Conservation (phyloP, 2,797 vertebrate species). For the Uromys caudimaculatus region DNA sequence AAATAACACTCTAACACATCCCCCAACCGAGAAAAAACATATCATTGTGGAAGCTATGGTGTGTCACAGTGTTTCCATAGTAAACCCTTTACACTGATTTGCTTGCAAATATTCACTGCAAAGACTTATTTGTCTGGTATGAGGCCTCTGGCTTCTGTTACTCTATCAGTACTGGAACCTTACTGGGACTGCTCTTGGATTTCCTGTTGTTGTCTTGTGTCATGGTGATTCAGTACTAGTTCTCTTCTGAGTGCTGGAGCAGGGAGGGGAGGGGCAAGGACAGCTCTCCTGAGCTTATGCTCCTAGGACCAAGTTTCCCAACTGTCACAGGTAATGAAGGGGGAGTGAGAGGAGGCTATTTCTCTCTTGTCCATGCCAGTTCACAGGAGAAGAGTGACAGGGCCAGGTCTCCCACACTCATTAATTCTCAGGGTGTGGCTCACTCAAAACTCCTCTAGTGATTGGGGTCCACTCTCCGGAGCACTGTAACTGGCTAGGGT, state of each 20-base stretch:
- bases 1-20: neutral
- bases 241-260: neutral
- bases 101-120: neutral
- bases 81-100: neutral
- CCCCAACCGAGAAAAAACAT: neutral
- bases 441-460: too few relatives aligned
- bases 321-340: too few relatives aligned
- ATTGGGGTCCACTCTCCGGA: too few relatives aligned
- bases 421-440: too few relatives aligned
- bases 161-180: neutral
- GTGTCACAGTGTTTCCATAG: neutral
- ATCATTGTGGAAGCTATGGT: neutral
- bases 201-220: neutral
- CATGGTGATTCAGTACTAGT: neutral
- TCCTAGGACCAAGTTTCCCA: too few relatives aligned
- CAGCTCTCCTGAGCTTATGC: too few relatives aligned
- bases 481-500: too few relatives aligned
- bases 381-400: too few relatives aligned
- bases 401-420: too few relatives aligned
- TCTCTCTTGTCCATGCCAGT: too few relatives aligned
- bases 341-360: too few relatives aligned
- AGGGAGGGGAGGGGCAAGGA: too few relatives aligned
- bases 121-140: neutral
- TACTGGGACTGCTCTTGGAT: neutral
- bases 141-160: neutral